Evolutionary conservation across 2,113 vertebrate species (phyloP), one percentile per base, ranked within the genome.

Genomic region (Vidua chalybeata): DNA sequence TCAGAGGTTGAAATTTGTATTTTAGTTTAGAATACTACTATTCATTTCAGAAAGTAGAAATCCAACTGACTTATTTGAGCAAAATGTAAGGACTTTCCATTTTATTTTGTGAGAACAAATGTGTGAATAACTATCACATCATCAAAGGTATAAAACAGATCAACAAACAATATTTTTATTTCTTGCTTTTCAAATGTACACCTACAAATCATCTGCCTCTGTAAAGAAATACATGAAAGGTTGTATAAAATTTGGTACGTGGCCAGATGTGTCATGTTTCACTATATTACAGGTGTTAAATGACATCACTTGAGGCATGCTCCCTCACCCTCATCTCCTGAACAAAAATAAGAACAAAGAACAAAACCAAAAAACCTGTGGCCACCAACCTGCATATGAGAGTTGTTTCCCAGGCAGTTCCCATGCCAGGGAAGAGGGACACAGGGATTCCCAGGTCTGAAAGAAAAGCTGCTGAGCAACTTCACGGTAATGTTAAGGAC

Each of bases 11-110:
- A 54, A 62, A 90, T 39, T 37, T 55, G 6, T 52, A 33, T 59
- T 85, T 78, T 59, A 49, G 15, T 66, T 69, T 55, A 48, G 39
- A 58, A 69, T 62, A n/a, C 21, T 74, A 35, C 28, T 48, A 26
- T 67, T 89, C 86, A 48, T 41, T 89, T 76, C 31, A 62, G 30
- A 82, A 79, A 27, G 35, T 28, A 74, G 19, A 84, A 92, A 74
- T 6, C 48, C 33, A 58, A 14, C 33, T 71, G n/a, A 35, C 5
- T 33, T 59, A n/a, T 21, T 92, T 46, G 16, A 72, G 7, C 24
- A 82, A 93, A 72, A 73, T 27, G 1, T 46, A 78, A 86, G 5
- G 43, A 51, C 6, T 52, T 90, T 45, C 10, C 7, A 56, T 61
- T 85, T 79, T 41, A 31, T 87, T 86, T 76, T 59, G 9, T 81